A percentile compares a stretch with the other conserved stretches of the same genome.
Conservation (phyloP, 2,888 invertebrate genomes). For the Lasioglossum marginatum region DNA sequence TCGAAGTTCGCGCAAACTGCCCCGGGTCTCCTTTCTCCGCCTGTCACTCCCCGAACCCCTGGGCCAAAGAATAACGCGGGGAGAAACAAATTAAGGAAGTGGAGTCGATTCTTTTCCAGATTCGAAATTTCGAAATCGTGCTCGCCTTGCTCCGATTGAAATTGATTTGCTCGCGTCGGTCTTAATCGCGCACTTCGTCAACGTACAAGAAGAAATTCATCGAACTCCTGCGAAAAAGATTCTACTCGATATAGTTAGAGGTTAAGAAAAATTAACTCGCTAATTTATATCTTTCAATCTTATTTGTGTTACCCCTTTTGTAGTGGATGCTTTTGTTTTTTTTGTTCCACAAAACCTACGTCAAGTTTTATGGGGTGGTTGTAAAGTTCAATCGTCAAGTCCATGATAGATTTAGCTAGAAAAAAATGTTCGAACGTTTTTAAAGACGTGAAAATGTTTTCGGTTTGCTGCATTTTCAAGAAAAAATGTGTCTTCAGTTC, state of each 20-base stretch:
- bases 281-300: too few species aligned
- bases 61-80: background rate
- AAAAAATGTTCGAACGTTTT: too few species aligned
- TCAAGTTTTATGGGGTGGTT: too few species aligned
- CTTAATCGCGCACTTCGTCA: background rate
- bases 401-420: too few species aligned
- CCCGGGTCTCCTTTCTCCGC: background rate
- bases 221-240: background rate
- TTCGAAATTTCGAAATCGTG: background rate
- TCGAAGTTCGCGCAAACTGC: conserved; percentile 37
- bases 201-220: background rate
- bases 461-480: too few species aligned
- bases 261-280: too few species aligned
- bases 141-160: background rate
- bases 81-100: conserved; percentile 1
- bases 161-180: background rate
- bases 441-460: too few species aligned
- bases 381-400: too few species aligned
- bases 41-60: conserved; percentile 4
- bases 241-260: background rate
- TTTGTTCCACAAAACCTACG: too few species aligned
- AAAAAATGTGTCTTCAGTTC: too few species aligned
- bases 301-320: too few species aligned
- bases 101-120: background rate
- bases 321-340: too few species aligned